Evolutionary conservation across 2,797 vertebrate species (phyloP).

Genomic region (Numenius phaeopus): DNA sequence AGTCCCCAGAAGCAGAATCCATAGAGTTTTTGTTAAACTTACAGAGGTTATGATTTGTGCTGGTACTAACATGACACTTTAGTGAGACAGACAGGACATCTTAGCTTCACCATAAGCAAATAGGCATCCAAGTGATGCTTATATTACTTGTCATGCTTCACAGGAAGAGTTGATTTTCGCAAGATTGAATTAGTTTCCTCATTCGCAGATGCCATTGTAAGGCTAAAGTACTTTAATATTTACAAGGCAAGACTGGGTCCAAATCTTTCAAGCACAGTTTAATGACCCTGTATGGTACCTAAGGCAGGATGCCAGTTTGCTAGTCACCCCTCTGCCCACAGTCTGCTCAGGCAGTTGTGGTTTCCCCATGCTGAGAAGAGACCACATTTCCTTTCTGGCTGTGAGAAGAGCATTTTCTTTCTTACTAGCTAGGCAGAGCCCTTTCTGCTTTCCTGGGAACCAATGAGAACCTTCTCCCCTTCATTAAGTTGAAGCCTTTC

Average conservation of each 20-base stretch:
- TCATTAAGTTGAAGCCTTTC: neutral
- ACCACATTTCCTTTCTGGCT: neutral
- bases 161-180: neutral
- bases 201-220: neutral
- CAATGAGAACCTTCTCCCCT: neutral
- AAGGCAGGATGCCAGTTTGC: neutral
- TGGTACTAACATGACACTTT: neutral
- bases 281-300: neutral
- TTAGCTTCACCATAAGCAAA: neutral
- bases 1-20: neutral
- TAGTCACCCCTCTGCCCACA: fast-evolving
- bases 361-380: neutral
- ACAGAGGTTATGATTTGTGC: neutral
- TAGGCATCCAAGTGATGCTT: neutral
- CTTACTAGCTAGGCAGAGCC: neutral
- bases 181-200: neutral
- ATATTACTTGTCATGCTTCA: neutral
- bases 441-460: neutral
- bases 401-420: neutral
- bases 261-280: neutral
- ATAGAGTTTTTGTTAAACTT: neutral
- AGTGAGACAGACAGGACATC: neutral
- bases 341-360: neutral
- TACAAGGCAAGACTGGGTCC: neutral
- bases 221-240: neutral